Evolutionary conservation across 2,797 vertebrate species (phyloP).

Genomic region (Etheostoma nigrum): DNA sequence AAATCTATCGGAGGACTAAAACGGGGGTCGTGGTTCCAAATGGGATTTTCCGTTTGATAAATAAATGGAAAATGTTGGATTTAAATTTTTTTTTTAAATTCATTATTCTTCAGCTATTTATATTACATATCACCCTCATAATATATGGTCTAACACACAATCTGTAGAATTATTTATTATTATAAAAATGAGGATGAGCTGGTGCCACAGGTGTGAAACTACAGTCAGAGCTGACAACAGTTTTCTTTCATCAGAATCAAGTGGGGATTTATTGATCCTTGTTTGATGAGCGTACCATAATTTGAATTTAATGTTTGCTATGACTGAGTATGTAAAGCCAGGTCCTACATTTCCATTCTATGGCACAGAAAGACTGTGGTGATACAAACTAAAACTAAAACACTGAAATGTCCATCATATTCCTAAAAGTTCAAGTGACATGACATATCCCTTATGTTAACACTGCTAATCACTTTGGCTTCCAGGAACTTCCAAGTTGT

Average conservation of each 20-base stretch:
- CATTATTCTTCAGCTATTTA: neutral
- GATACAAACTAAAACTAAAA: neutral
- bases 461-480: slow-evolving; percentile 10
- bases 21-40: neutral
- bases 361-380: neutral
- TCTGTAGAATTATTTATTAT: neutral
- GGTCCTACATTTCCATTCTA: neutral
- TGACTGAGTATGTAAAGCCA: neutral
- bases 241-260: neutral
- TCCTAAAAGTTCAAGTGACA: slow-evolving; percentile 1
- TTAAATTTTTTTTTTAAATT: no score
- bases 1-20: neutral
- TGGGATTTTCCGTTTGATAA: neutral
- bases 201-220: neutral
- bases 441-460: slow-evolving; percentile 8
- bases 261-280: neutral
- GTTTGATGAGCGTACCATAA: neutral
- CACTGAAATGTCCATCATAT: slow-evolving; percentile 1
- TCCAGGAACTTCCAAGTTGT: slow-evolving; percentile 36
- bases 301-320: neutral
- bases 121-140: neutral
- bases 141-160: neutral
- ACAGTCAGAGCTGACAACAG: neutral
- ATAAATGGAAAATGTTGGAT: neutral
- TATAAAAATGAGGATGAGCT: neutral